A percentile compares a stretch with the other conserved stretches of the same genome.
Conservation (phyloP, 2,888 invertebrate species). For the Cylindroiulus punctatus region DNA sequence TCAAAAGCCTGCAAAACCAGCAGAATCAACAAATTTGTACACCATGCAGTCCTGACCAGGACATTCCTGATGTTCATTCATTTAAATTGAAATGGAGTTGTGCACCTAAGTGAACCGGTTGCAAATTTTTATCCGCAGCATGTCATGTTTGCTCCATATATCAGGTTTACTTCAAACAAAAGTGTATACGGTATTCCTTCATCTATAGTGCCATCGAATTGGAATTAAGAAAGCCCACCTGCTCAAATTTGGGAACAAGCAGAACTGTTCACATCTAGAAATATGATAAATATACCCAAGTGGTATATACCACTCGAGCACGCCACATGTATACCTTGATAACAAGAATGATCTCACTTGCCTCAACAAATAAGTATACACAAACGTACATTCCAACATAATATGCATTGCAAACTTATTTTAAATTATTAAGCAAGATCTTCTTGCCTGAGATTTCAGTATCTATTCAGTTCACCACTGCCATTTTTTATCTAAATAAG, state of each 20-base stretch:
- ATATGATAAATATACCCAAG: not conserved
- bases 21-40: no score
- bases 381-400: constrained; percentile 15
- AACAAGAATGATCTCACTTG: constrained; percentile 28
- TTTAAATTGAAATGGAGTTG: not conserved
- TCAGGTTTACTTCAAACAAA: constrained; percentile 1
- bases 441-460: no score
- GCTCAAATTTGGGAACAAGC: constrained; percentile 36
- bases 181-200: constrained; percentile 22
- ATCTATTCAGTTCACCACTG: no score
- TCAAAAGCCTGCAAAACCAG: no score
- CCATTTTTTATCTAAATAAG: no score
- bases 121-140: not conserved
- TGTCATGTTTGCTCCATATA: not conserved
- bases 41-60: no score
- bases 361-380: constrained; percentile 21
- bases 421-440: not conserved
- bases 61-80: no score
- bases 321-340: constrained; percentile 31
- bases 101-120: not conserved
- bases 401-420: not conserved
- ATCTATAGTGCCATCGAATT: constrained; percentile 28
- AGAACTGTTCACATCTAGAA: constrained; percentile 7
- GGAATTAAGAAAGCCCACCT: not conserved
- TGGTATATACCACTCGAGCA: not conserved